phyloP scores from a whole-genome alignment of 2,888 invertebrate species.

The Hololepta plana region DNA sequence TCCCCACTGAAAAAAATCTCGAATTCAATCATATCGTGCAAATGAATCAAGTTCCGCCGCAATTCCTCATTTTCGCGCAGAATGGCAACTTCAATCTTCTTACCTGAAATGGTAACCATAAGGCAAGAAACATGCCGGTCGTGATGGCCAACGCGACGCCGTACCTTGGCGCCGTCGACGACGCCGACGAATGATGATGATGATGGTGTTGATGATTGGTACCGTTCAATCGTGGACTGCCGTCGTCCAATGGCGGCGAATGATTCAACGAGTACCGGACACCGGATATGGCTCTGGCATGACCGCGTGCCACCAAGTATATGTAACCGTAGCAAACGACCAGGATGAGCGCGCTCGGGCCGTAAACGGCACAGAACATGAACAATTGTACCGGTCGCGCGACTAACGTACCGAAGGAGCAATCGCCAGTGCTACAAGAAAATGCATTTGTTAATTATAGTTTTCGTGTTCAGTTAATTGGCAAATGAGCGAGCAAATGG shows the following conservation, averaged over 20 bases:
- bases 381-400: slow-evolving; percentile 35
- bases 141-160: slow-evolving; percentile 42
- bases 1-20: too few species aligned
- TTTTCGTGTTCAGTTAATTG: too few species aligned
- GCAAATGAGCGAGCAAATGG: too few species aligned
- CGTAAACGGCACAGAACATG: slow-evolving; percentile 38
- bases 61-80: too few species aligned
- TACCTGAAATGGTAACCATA: slow-evolving; percentile 45
- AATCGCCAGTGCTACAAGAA: slow-evolving; percentile 26
- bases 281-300: slow-evolving; percentile 42
- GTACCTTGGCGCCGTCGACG: slow-evolving; percentile 28
- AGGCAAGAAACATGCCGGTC: slow-evolving; percentile 38
- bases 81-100: slow-evolving; percentile 9
- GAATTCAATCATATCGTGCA: too few species aligned
- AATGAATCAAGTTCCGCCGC: too few species aligned
- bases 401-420: slow-evolving; percentile 31
- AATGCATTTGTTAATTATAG: too few species aligned
- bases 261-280: slow-evolving; percentile 36
- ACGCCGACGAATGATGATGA: background rate
- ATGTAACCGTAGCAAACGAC: slow-evolving; percentile 43
- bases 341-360: slow-evolving; percentile 37
- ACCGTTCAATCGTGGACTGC: background rate
- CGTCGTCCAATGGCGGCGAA: background rate
- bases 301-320: slow-evolving; percentile 40
- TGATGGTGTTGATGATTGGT: background rate